These are phyloP conservation scores for Hermatobates lingyangjiaoensis DNA, from an alignment of 1,140 invertebrate genomes.

Conservation along the genomic window DNA sequence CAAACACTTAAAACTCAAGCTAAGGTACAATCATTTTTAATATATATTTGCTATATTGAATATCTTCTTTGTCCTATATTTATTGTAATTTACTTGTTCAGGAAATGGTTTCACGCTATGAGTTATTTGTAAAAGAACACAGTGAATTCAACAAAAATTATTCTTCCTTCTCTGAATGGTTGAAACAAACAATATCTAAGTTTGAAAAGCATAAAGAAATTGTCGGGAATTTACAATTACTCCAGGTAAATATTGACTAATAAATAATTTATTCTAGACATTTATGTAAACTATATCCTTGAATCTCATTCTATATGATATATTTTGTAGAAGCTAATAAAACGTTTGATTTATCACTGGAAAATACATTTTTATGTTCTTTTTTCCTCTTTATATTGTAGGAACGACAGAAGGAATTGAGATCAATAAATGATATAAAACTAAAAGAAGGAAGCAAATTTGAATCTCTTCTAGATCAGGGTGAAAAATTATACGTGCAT, in stretches of 20 bases:
- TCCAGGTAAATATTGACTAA: constrained; percentile 30
- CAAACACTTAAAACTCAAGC: constrained; percentile 65
- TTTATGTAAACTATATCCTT: too few species aligned
- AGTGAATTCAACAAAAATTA: constrained; percentile 60
- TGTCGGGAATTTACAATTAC: constrained; percentile 62
- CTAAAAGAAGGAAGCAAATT: constrained; percentile 64
- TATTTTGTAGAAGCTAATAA: too few species aligned
- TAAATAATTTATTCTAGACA: too few species aligned
- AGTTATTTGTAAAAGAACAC: constrained; percentile 71
- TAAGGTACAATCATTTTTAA: constrained; percentile 33
- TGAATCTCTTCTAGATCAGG: constrained; percentile 67
- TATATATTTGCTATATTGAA: neutral
- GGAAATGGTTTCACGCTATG: constrained; percentile 56
- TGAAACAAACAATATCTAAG: constrained; percentile 46
- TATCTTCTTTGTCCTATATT: neutral
- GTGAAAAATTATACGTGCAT: constrained; percentile 79
- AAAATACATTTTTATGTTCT: too few species aligned
- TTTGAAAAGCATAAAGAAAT: constrained; percentile 62
- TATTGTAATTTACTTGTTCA: constrained; percentile 11
- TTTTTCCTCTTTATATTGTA: constrained; percentile 25
- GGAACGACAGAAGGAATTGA: constrained; percentile 63
- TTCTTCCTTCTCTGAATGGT: constrained; percentile 50
- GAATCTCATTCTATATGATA: too few species aligned
- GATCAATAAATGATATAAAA: constrained; percentile 57
- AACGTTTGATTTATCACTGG: too few species aligned